Base-by-base conservation (phyloP, 2,888 invertebrate species). In the Poecilus cupreus region DNA sequence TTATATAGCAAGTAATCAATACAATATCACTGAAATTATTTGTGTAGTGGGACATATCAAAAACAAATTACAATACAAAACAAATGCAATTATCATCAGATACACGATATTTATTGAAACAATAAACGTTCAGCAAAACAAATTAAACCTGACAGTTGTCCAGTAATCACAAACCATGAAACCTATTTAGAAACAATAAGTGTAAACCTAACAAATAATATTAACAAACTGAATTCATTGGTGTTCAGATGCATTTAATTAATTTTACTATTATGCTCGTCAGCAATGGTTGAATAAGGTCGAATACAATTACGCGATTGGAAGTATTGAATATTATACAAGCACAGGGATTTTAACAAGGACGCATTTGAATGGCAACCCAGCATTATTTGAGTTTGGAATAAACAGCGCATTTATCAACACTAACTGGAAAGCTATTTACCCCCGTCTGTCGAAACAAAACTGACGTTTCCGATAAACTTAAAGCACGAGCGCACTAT, bases 41-140 rank as follows among this genome's bases (percentile, higher is more conserved):
- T 20, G 60, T 60, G 26, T 24, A 60, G 11, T 24, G 60, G 60
- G 60, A 60, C 26, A 60, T 57, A 57, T 60, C 60, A 60, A n/a
- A 60, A 60, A 60, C 26, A 54, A 54, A 54, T 54, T 54, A 54
- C 54, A 54, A n/a, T 5, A 11, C 22, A 54, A 54, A n/a, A 54
- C 20, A 60, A 60, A 60, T 26, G 26, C 60, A 60, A 24, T 60
- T 32, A 26, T 26, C 43, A 57, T 57, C n/a, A 24, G 11, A 57
- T 11, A 60, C 26, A 22, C 1, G 26, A 60, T 60, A 60, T 57
- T 24, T 26, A 57, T 26, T 60, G 60, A 60, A 60, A 60, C 60
- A 60, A 60, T 60, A 60, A 24, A 60, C 60, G 60, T n/a, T 26
- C 5, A 60, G 26, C 22, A 60, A 60, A 60, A 60, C 60, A 60